Base-by-base conservation (phyloP, 2,888 invertebrate genomes). In the Malacosoma neustria region DNA sequence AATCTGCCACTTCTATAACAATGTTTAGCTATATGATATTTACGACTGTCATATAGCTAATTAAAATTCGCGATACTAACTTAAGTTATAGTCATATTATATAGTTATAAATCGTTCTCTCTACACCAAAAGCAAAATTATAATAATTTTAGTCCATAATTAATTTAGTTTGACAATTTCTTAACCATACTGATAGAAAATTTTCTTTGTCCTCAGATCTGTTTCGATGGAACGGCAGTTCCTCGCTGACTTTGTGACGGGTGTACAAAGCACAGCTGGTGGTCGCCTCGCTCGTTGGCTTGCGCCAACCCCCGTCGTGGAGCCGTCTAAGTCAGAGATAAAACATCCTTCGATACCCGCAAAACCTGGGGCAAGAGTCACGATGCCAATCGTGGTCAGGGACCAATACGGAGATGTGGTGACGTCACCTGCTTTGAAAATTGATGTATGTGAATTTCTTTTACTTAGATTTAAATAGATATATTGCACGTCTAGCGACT, bases 231-330 rank as follows among this genome's bases (percentile, higher is more conserved):
- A 98, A 71, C 89, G 96, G 4, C 91, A 96, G 46, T 98, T 98
- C 72, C 89, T 98, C 36, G 91, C 94, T 40, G 98, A 98, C 69
- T 95, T 98, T 67, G 96, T 99, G 35, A 89, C 91, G 22, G 95
- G 96, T 39, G 91, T 92, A 0, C 90, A 93, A 12, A 94, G 93
- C 6, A 89, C 91, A 0, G 95, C 96, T 1, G 98, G 99, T 1
- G 98, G 97, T 3, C 89, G 98, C 37, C 84, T 99, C 48, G 97
- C 98, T 0, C 91, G 95, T 63, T 99, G 98, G 98, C 81, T 99
- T 39, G 96, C 97, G 63, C 97, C 97, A 1, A 95, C 96, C 57
- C 92, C 97, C 14, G 92, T 94, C 49, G 93, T 98, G 34, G 98
- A 98, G 75, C 95, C 97, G 0, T 64, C 89, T 42, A 92, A 93